Percentiles rank a stretch among this genome's conserved stretches.
These are phyloP conservation scores for Camponotus vicinus DNA, from an alignment of 1,140 invertebrate species.

Conservation along the genomic window DNA sequence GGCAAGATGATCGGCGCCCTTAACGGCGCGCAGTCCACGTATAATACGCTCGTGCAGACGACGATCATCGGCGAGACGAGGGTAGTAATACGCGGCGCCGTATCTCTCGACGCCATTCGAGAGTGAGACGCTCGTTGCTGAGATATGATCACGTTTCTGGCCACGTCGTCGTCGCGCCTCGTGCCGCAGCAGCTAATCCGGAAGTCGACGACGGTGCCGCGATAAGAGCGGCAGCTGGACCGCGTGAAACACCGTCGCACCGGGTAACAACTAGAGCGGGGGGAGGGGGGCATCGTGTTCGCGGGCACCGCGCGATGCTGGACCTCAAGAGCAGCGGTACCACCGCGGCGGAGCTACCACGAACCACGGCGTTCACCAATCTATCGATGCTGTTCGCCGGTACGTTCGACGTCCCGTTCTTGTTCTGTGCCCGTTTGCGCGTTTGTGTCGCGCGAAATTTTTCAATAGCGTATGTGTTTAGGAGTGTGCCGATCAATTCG, in stretches of 20 bases:
- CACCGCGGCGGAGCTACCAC: conserved; percentile 87
- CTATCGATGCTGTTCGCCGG: conserved; percentile 89
- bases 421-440: conserved; percentile 3
- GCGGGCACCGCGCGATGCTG: conserved; percentile 85
- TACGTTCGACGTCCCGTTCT: conserved; percentile 78
- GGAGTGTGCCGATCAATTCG: conserved; percentile 31
- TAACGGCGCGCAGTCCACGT: conserved; percentile 46
- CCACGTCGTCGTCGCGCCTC: conserved; percentile 24
- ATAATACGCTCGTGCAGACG: conserved; percentile 30
- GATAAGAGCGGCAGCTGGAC: conserved; percentile 3
- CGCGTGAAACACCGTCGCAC: conserved; percentile 39
- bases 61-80: conserved; percentile 34
- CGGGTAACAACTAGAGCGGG: conserved; percentile 53
- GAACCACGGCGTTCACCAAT: conserved; percentile 87
- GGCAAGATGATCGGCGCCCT: conserved; percentile 73
- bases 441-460: neutral
- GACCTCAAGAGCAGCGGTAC: conserved; percentile 89
- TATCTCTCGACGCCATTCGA: conserved; percentile 14
- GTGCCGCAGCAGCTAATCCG: conserved; percentile 46
- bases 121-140: conserved; percentile 36
- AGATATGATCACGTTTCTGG: conserved; percentile 62
- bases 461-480: conserved; percentile 12
- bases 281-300: conserved; percentile 22
- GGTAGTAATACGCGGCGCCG: conserved; percentile 28
- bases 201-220: conserved; percentile 57